Base-by-base conservation (phyloP, 1,140 invertebrate species). In the Archivesica marissinica region DNA sequence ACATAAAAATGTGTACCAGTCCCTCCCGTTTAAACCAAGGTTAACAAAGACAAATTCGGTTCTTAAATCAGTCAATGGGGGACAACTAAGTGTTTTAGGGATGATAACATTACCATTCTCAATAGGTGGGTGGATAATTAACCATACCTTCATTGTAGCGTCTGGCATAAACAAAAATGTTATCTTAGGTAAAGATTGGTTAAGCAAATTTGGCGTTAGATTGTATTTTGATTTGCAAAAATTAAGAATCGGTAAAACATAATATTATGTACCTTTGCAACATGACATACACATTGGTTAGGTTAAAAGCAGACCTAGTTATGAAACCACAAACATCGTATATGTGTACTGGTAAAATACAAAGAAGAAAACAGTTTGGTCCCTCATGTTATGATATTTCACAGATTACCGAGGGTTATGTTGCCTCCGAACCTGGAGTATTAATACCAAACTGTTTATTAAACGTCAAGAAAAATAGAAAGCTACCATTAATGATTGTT, bases 231-330 rank as follows among this genome's bases (percentile, higher is more conserved):
- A 64, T 17, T 35, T 64, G 4, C 15, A 17, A 17, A 35, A 33
- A 13, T 35, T 81, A 25, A 2, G 78, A 2, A 39, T 81, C 20
- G 33, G 33, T 15, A 39, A 56, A 9, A 41, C 3, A 38, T 68
- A n/a, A n/a, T n/a, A n/a, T n/a, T n/a, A 68, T 33, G 39, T 81
- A 1, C 61, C 78, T 25, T 50, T 81, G n/a, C 2, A 81, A 56
- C 20, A 59, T 0, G 64, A 81, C 28, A 70, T 70, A 25, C 78
- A 70, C 15, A 54, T 70, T 81, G 9, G 64, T 81, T 7, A 6
- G 64, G 4, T 17, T 50, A 7, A 1, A 25, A 4, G 13, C 52
- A 11, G 3, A 68, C 30, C 2, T 33, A 0, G 23, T 35, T 15
- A 38, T 81, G 17, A 44, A 68, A 54, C 78, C 64, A 25, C 39